Evolutionary conservation across 2,797 vertebrate species (phyloP), one percentile per base, ranked within the genome.

Genomic region (Pseudotriccus pelzelni): DNA sequence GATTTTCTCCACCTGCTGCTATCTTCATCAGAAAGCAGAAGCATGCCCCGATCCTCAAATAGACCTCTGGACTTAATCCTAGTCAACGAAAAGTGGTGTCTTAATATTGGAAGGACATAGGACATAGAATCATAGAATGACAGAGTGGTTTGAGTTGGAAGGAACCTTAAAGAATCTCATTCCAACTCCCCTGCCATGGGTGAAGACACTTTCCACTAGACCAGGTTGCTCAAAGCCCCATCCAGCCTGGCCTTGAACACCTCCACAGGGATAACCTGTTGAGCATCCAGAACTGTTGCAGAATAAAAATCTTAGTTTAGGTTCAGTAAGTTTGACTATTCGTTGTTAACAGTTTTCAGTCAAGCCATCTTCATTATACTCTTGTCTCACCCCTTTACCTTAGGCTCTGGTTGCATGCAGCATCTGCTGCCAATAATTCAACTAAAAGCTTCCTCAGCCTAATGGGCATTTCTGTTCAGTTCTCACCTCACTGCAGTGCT

Each of bases 221-320:
- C 12, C 20, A 75, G 20, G 2, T 2, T 37, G 4, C 22, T 49
- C 32, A 43, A 49, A 75, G 32, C 11, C 11, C 6, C 36, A 10
- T 12, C 36, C 19, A 68, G 7, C 4, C 14, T 25, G 5, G 8
- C 24, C 47, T 43, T 55, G 19, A 37, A n/a, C 4, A 18, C 1
- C 41, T 76, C 16, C 13, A 39, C 39, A 49, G 25, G 19, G 7
- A 6, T 21, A 34, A 46, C 10, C 30, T 28, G 7, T 8, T 55
- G 28, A 58, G 6, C 7, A 56, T 14, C 15, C 13, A 60, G 62
- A 92, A 59, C 5, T 0, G 0, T 11, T 44, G 41, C 3, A 30
- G 10, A 53, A 22, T 30, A n/a, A 75, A 88, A 43, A 30, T 10
- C 17, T 59, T 4, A 37, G 3, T 28, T 74, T 41, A 60, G 15